Base-by-base conservation (phyloP, 2,113 vertebrate species). In the Melanerpes formicivorus region DNA sequence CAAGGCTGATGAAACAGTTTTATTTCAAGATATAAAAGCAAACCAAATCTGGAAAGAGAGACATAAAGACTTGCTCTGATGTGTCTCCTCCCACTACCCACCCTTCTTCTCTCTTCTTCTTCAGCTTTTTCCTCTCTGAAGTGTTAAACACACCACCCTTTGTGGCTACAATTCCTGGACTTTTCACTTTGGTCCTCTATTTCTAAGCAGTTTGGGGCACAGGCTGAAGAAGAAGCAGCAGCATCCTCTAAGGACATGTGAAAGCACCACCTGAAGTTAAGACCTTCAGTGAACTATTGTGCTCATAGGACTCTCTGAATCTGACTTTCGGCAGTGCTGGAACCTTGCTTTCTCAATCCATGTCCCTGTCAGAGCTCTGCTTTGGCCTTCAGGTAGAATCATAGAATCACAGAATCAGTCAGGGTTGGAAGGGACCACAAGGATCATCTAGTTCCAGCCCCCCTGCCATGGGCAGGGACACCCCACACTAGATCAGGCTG, bases 211-310 rank as follows among this genome's bases (percentile, higher is more conserved):
- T 8, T 40, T n/a, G 6, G 34, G 63, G 30, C 10, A 5, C 42
- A n/a, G 8, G 2, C 29, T 26, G 67, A 37, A 2, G 3, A 10
- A 2, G 14, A 37, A 2, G n/a, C n/a, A n/a, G 3, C 10, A 2
- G 14, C 42, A 44, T 44, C 42, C 42, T 44, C 42, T 15, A 44
- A 44, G 5, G 14, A 44, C 42, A 44, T 44, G 42, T 44, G 42
- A 44, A 44, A 44, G 14, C 13, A 15, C 42, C 42, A 44, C 42
- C 42, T 44, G 42, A 44, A 44, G 42, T 44, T 44, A 44, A 44
- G 42, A 44, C 42, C 42, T 44, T 44, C 42, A 44, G 42, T 44
- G 42, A 44, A 44, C 14, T 44, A 16, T 44, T 44, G 42, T 15
- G 14, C 14, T 15, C 42, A 44, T 14, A 44, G 42, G 14, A 44